These are phyloP conservation scores for Caenorhabditis sp. DNA, from an alignment of 2,888 invertebrate genomes.

Conservation along the genomic window DNA sequence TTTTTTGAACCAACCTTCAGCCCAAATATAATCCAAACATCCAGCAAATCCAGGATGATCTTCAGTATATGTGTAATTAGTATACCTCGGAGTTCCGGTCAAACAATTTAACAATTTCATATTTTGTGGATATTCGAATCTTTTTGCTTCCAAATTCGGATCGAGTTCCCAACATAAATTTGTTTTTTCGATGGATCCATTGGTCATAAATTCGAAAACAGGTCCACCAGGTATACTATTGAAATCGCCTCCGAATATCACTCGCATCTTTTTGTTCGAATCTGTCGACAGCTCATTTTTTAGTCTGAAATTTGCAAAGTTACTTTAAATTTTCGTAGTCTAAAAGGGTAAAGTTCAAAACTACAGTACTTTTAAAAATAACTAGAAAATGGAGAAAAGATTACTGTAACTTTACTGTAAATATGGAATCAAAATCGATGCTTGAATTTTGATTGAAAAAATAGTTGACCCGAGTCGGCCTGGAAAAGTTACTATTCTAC, in stretches of 20 bases:
- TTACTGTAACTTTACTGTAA: too few relatives aligned
- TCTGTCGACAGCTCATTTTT: background rate
- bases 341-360: background rate
- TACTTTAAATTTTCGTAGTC: background rate
- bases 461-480: too few relatives aligned
- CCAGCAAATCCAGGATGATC: conserved; percentile 37
- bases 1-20: too few relatives aligned
- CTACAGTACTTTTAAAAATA: too few relatives aligned
- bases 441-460: too few relatives aligned
- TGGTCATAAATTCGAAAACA: conserved; percentile 77
- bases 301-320: background rate
- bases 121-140: background rate
- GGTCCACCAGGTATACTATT: conserved; percentile 87
- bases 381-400: too few relatives aligned
- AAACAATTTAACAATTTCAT: conserved; percentile 8
- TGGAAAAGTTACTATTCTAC: too few relatives aligned
- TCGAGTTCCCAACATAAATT: conserved; percentile 83
- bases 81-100: conserved; percentile 37
- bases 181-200: conserved; percentile 77
- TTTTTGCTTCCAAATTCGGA: conserved; percentile 69
- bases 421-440: too few relatives aligned
- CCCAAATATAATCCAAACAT: conserved; percentile 50
- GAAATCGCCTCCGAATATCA: conserved; percentile 90
- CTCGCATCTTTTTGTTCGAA: conserved; percentile 14
- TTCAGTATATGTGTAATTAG: conserved; percentile 38